Evolutionary conservation across 2,888 invertebrate species (phyloP), one percentile per base, ranked within the genome.

Genomic region (Cantharis lateralis): DNA sequence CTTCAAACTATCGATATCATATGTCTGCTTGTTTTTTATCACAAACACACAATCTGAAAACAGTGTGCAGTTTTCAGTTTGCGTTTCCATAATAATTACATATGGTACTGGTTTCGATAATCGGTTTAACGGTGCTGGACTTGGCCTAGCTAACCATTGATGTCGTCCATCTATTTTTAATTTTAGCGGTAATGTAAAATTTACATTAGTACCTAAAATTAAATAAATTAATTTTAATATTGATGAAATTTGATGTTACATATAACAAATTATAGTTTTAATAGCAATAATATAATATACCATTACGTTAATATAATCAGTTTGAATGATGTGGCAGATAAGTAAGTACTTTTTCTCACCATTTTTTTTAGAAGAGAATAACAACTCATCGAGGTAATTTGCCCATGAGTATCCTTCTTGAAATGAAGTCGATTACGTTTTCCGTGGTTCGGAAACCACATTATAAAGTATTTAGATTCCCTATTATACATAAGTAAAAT

Each of bases 81-180:
- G 93, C 0, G 94, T 93, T 81, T 93, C 93, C 0, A 91, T 89
- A 74, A 94, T 92, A 68, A 93, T 90, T 0, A 93, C 91, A 68
- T 88, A 86, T 7, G 88, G 87, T 13, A 89, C 88, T 15, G 91
- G 91, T 84, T 91, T 88, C 0, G 89, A 88, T 72, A 88, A 79
- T 3, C 76, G 79, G 10, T 81, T 80, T 1, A 82, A 74, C 4
- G 77, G 75, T 18, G 82, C 75, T 0, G 75, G 76, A 0, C 92
- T 90, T 0, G 93, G 92, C 84, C 92, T 91, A 0, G 94, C 95
- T 0, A 91, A 86, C 95, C 95, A 95, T 75, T 92, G 91, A 0
- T 88, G 85, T 48, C 93, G 87, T 1, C 89, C 2, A 0, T 94
- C 89, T 70, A 93, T 88, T 75, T 91, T 88, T 10, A 93, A 89